phyloP scores from a whole-genome alignment of 2,888 invertebrate species.

The Anaspis maculata region DNA sequence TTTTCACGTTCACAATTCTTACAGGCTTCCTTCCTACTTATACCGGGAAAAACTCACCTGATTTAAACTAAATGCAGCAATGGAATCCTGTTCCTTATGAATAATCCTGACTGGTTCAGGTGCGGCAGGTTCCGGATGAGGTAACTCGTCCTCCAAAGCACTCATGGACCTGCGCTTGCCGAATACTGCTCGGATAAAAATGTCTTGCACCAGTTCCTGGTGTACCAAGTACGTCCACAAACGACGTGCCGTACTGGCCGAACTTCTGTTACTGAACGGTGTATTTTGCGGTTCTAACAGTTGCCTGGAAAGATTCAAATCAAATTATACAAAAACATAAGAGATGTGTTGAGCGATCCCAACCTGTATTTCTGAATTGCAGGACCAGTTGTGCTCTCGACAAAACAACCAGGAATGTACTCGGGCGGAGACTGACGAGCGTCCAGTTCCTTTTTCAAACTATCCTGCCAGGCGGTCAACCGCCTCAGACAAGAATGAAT shows the following conservation, averaged over 20 bases:
- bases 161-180: constrained; percentile 60
- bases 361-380: constrained; percentile 89
- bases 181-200: constrained; percentile 93
- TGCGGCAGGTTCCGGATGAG: constrained; percentile 35
- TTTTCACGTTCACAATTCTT: too few species aligned
- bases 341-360: constrained; percentile 38
- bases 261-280: constrained; percentile 72
- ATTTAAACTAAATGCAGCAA: constrained; percentile 94
- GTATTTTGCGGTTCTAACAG: constrained; percentile 89
- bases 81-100: constrained; percentile 98
- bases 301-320: constrained; percentile 63
- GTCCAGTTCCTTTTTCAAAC: constrained; percentile 61
- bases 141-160: constrained; percentile 45
- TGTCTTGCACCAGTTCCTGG: constrained; percentile 85
- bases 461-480: constrained; percentile 84
- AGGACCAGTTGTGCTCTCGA: constrained; percentile 71
- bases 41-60: constrained; percentile 67
- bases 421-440: constrained; percentile 70
- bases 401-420: constrained; percentile 86
- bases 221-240: constrained; percentile 90
- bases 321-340: constrained; percentile 4
- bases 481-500: constrained; percentile 83
- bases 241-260: constrained; percentile 69
- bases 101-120: constrained; percentile 89
- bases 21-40: too few species aligned